Base-by-base conservation (phyloP, 2,797 vertebrate species). In the Siniperca undulata region DNA sequence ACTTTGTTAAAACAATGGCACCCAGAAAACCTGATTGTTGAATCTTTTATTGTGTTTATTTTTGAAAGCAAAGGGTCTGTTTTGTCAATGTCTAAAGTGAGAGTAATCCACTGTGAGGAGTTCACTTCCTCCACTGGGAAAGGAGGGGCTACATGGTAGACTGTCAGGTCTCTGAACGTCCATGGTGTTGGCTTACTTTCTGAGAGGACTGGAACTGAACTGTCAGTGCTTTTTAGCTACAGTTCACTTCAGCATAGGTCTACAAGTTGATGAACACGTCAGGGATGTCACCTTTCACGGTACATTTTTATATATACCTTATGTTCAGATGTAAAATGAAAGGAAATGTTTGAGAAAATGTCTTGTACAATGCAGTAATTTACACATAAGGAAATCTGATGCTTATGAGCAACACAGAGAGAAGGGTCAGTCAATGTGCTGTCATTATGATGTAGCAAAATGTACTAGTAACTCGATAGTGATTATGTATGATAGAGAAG, bases 121-220 rank as follows among this genome's bases (percentile, higher is more conserved):
- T 19, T 24, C 36, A 50, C 42, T 34, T 78, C 50, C 52, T 70
- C 67, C 46, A 2, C 67, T 13, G 70, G 46, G 14, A 42, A 44
- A 38, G 16, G 6, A 62, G 2, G 40, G 68, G 22, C 66, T 81
- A 20, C 64, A 64, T 62, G 55, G 20, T 74, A 19, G 46, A 67
- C 69, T 80, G 86, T 83, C 85, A 79, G 0, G 70, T 81, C 84
- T 14, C 40, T 44, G 74, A 36, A 75, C 16, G 14, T 77, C 59
- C 50, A 0, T 10, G 48, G 34, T 6, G 44, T 40, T 62, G 36
- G 42, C 38, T n/a, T 62, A 56, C 27, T 65, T 44, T 50, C 52
- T 59, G 27, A 59, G 46, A 42, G 46, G 20, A 40, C 38, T 53
- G 34, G 2, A 50, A 52, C n/a, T 73, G 42, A 62, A 38, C 74